phyloP scores from a whole-genome alignment of 2,113 vertebrate species.

The Chaetops frenatus region DNA sequence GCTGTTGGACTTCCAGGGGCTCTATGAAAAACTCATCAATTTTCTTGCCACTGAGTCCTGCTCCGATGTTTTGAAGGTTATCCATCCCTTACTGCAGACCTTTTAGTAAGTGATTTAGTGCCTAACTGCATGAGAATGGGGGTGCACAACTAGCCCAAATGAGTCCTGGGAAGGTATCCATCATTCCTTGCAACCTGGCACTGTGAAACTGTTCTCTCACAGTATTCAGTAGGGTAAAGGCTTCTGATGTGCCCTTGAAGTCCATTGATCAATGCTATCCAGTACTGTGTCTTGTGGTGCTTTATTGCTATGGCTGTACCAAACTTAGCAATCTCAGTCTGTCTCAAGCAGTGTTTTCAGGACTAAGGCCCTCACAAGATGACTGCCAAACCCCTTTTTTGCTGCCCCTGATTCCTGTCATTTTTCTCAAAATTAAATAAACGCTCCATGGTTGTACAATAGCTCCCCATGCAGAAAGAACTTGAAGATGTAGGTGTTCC shows the following conservation, averaged over 20 bases:
- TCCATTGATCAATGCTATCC: not conserved
- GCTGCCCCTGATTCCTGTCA: not conserved
- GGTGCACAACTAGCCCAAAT: not conserved
- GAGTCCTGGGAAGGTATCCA: not conserved
- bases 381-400: not conserved
- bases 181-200: not conserved
- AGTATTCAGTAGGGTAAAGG: not conserved
- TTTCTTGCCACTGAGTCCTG: not conserved
- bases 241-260: not conserved
- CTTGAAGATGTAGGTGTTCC: not conserved
- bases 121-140: fast-evolving
- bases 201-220: not conserved
- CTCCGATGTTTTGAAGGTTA: not conserved
- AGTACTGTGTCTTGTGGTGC: not conserved
- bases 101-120: not conserved
- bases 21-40: not conserved
- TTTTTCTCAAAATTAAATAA: not conserved
- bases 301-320: not conserved
- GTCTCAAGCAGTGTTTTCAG: not conserved
- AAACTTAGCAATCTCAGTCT: not conserved
- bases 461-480: not conserved
- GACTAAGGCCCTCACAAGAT: not conserved
- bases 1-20: not conserved
- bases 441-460: not conserved
- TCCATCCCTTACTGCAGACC: not conserved